Evolutionary conservation across 2,888 invertebrate genomes (phyloP), one percentile per base, ranked within the genome.

Genomic region (Patella ulyssiponensis): DNA sequence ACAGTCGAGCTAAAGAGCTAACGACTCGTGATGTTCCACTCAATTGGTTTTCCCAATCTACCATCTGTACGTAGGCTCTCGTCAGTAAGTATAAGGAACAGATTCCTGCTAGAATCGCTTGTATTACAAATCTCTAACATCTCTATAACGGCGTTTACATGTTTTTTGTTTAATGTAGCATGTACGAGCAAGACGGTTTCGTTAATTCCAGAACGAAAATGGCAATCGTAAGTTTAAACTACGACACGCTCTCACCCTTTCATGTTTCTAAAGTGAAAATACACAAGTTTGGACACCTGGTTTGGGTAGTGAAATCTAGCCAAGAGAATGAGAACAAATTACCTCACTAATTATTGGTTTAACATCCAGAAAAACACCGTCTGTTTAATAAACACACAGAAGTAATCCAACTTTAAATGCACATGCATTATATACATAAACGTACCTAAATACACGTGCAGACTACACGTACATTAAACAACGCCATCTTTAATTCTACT

Each of bases 91-190:
- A 9, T 44, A 44, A 44, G 44, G 44, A 44, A 44, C 44, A 44
- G 44, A 44, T 44, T 44, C 44, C 1, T 64, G 64, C 64, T 64
- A 64, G 3, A 20, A 64, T 23, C 64, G 23, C 20, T 23, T 23
- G 64, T 14, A 12, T 15, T 64, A 9, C 20, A 23, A 1, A 23
- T 64, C 20, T 23, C 64, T 23, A 64, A 64, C 64, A 23, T 64
- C 23, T 64, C 64, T 23, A 64, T 23, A 64, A 64, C 64, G 64
- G 64, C 23, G 23, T 64, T 64, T 20, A 64, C 64, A 64, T 64
- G 64, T 64, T 64, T 64, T 44, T 64, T 64, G 64, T 64, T 64
- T 64, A 64, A 64, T 64, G 64, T 64, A 64, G 64, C 64, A 64
- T 64, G 17, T 64, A 64, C 64, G 23, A 64, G 64, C 20, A 64